Conservation (phyloP, 2,888 invertebrate genomes). For the Germaria angustata region DNA sequence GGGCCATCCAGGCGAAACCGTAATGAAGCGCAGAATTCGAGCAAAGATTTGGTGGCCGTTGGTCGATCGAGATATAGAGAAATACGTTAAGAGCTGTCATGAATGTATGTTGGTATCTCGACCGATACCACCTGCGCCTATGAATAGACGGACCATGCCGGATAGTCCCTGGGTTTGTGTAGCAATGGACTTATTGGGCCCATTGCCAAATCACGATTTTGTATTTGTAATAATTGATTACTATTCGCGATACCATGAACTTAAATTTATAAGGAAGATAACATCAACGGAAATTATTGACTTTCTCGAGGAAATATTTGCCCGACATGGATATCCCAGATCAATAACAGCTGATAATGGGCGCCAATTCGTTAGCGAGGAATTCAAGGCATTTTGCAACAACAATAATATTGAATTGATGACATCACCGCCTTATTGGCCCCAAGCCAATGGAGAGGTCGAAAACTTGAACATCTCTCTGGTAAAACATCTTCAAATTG, state of each 20-base stretch:
- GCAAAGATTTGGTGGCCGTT: no score
- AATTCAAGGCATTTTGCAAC: slow-evolving; percentile 30
- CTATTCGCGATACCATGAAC: slow-evolving; percentile 47
- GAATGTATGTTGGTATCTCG: no score
- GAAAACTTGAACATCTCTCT: slow-evolving; percentile 44
- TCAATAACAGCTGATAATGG: slow-evolving; percentile 57
- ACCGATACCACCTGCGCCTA: slow-evolving; percentile 57
- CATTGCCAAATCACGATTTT: no score
- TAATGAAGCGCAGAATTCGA: no score
- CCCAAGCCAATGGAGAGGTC: slow-evolving; percentile 57
- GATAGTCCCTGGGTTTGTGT: no score
- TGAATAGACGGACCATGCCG: no score
- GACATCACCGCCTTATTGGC: slow-evolving; percentile 45
- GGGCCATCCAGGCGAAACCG: no score
- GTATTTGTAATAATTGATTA: slow-evolving; percentile 55
- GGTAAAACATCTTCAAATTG: slow-evolving; percentile 23
- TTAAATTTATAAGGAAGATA: slow-evolving; percentile 26
- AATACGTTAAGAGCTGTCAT: no score
- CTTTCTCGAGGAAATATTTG: not conserved
- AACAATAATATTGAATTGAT: slow-evolving; percentile 47
- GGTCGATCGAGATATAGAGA: no score
- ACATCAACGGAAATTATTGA: slow-evolving; percentile 41
- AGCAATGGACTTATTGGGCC: no score
- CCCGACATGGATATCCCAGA: slow-evolving; percentile 48
- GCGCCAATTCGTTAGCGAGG: slow-evolving; percentile 51